phyloP scores from a whole-genome alignment of 1,140 invertebrate genomes.

The Trialeurodes vaporariorum region DNA sequence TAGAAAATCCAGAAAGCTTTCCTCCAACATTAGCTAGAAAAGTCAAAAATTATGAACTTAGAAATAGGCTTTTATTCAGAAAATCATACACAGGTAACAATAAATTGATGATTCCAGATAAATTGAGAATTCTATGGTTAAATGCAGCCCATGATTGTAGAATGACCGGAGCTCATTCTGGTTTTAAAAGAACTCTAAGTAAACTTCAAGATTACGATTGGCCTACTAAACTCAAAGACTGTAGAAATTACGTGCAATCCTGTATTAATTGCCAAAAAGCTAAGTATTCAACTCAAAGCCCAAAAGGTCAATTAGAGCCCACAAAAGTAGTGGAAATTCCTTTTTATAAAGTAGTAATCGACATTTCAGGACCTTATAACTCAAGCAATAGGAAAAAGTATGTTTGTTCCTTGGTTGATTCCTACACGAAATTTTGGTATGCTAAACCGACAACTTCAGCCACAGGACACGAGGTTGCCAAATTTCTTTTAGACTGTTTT shows the following conservation, averaged over 20 bases:
- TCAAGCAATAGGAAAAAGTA: background rate
- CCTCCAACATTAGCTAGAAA: background rate
- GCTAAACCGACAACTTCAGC: background rate
- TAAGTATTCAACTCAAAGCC: background rate
- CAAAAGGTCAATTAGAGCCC: background rate
- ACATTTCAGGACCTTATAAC: background rate
- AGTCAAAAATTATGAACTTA: background rate
- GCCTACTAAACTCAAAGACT: background rate
- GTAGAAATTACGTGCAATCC: background rate
- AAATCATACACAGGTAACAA: background rate
- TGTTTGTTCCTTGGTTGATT: background rate
- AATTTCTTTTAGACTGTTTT: background rate
- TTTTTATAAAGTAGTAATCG: background rate
- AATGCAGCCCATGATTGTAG: background rate
- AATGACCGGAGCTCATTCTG: background rate
- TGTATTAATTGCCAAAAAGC: background rate
- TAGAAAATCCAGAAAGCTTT: background rate
- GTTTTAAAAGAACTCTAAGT: background rate
- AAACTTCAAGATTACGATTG: background rate
- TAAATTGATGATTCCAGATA: background rate
- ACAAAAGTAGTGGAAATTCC: background rate
- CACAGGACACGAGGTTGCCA: background rate
- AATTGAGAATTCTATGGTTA: background rate
- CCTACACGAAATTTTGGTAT: background rate
- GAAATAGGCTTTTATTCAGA: background rate